phyloP scores from a whole-genome alignment of 2,888 invertebrate species.

The Ditylenchus weischeri region DNA sequence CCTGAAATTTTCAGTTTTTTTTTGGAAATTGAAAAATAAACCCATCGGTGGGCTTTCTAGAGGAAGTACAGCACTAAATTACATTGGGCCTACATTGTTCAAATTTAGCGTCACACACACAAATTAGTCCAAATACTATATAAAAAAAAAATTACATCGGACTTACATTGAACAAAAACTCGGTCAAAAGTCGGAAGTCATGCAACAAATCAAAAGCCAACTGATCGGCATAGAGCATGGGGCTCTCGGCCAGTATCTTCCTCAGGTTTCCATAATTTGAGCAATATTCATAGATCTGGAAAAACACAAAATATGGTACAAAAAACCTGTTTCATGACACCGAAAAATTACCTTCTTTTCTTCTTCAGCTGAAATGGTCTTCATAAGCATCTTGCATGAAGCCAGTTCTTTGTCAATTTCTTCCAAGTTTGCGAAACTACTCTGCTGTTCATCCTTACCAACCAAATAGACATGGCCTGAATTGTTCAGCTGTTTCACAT shows the following conservation, averaged over 20 bases:
- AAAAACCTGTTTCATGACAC: not conserved
- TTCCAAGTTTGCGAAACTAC: not conserved
- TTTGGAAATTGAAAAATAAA: too few relatives aligned
- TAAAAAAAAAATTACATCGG: too few relatives aligned
- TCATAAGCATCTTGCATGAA: not conserved
- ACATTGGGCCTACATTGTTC: too few relatives aligned
- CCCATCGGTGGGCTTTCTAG: too few relatives aligned
- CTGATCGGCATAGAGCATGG: not conserved
- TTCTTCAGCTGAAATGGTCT: not conserved
- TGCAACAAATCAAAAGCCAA: not conserved
- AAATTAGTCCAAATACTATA: too few relatives aligned
- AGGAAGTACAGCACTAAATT: too few relatives aligned
- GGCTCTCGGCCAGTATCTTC: constrained; percentile 9
- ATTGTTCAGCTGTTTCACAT: not conserved
- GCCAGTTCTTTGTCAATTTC: not conserved
- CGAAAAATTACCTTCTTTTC: not conserved
- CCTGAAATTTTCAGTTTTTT: too few relatives aligned
- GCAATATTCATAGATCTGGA: too few relatives aligned
- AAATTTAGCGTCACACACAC: too few relatives aligned
- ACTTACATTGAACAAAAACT: constrained; percentile 13
- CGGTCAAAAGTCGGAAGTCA: constrained; percentile 6
- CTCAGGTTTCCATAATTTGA: not conserved
- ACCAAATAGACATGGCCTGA: not conserved
- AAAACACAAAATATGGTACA: too few relatives aligned
- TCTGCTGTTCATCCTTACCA: not conserved